Evolutionary conservation across 2,888 invertebrate genomes (phyloP).

Genomic region (Dioctria rufipes): DNA sequence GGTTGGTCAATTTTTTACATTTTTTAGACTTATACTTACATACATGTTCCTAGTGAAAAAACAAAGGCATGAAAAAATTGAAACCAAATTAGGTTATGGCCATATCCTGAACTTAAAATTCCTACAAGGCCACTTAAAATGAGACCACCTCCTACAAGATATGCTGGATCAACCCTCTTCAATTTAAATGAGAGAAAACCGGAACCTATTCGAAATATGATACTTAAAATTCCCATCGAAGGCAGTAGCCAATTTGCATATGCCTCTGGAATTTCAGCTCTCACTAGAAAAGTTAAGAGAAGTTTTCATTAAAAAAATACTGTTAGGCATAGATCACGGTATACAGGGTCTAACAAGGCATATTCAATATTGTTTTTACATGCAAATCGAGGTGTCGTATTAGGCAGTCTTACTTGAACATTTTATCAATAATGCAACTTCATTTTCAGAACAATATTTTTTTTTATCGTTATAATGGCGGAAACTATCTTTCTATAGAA

Average conservation of each 20-base stretch:
- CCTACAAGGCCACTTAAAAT: constrained; percentile 73
- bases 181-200: constrained; percentile 27
- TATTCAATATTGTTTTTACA: too few species aligned
- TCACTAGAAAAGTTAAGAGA: constrained; percentile 64
- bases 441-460: too few species aligned
- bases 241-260: constrained; percentile 76
- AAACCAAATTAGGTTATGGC: constrained; percentile 56
- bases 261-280: constrained; percentile 72
- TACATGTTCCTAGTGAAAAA: constrained; percentile 43
- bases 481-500: too few species aligned
- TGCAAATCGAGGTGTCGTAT: too few species aligned
- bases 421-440: too few species aligned
- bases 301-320: too few species aligned
- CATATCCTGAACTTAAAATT: constrained; percentile 76
- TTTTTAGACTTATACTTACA: constrained; percentile 13
- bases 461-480: too few species aligned
- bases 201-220: constrained; percentile 67
- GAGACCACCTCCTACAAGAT: constrained; percentile 14
- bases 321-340: too few species aligned
- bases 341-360: too few species aligned
- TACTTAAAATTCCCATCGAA: constrained; percentile 79
- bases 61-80: constrained; percentile 45
- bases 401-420: too few species aligned
- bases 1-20: background rate
- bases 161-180: constrained; percentile 8